Evolutionary conservation across 2,888 invertebrate species (phyloP).

Genomic region (Limnephilus auricula): DNA sequence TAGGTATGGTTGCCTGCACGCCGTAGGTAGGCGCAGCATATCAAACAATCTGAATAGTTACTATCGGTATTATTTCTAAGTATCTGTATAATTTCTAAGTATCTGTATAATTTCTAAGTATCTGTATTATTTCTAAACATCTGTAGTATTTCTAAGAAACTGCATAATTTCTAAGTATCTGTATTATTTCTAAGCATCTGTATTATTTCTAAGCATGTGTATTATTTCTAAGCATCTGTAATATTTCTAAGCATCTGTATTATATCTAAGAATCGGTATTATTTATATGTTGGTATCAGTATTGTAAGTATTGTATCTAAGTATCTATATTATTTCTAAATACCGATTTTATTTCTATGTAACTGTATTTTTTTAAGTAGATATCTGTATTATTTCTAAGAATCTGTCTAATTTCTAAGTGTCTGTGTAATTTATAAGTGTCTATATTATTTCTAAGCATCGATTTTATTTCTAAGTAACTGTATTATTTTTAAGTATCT

Average conservation of each 20-base stretch:
- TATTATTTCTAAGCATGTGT: not conserved
- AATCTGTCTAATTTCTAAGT: no score
- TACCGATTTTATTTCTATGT: no score
- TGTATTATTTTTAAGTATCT: not conserved
- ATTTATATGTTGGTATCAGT: no score
- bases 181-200: not conserved
- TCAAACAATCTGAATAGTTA: not conserved
- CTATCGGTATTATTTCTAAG: not conserved
- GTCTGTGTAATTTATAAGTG: no score
- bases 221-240: not conserved
- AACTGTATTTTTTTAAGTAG: no score
- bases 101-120: not conserved
- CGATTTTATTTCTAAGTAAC: no score
- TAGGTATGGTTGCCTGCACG: constrained; percentile 39
- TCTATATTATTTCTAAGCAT: no score
- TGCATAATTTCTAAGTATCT: not conserved
- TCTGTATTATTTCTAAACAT: not conserved
- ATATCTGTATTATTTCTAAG: no score
- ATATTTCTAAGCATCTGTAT: no score
- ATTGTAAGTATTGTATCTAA: no score
- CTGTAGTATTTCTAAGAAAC: not conserved
- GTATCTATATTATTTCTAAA: no score
- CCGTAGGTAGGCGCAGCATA: constrained; percentile 12
- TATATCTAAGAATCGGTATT: no score
- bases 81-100: not conserved